phyloP scores from a whole-genome alignment of 2,113 vertebrate genomes.

The Equus przewalskii region DNA sequence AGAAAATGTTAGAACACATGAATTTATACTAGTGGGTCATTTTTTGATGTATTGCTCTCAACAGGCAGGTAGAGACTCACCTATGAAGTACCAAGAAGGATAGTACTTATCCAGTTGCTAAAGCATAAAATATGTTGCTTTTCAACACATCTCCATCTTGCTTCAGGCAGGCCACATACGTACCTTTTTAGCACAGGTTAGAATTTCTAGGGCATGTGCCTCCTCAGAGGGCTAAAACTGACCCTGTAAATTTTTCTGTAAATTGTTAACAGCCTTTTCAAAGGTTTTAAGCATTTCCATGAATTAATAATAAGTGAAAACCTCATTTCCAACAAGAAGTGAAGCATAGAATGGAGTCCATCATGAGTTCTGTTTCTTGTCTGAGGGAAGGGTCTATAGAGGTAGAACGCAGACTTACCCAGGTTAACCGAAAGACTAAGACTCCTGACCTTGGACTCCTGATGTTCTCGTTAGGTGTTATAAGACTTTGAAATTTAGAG shows the following conservation, averaged over 20 bases:
- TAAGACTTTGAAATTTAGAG: conserved; percentile 1
- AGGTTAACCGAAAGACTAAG: background rate
- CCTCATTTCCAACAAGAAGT: background rate
- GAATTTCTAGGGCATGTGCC: background rate
- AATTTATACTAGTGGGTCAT: background rate
- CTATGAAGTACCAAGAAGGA: background rate
- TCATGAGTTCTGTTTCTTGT: background rate
- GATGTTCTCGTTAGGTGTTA: background rate
- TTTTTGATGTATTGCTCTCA: background rate
- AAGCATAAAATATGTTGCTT: conserved; percentile 29
- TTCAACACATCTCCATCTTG: background rate
- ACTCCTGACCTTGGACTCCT: background rate
- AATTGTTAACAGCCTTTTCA: conserved; percentile 20
- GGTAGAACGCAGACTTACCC: background rate
- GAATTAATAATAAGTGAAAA: conserved; percentile 33
- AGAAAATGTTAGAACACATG: conserved; percentile 39
- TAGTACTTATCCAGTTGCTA: background rate
- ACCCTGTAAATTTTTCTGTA: background rate
- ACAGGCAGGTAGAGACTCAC: background rate
- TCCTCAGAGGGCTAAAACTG: conserved; percentile 1
- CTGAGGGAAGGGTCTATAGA: background rate
- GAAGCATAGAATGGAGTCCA: background rate
- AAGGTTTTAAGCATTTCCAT: conserved; percentile 49
- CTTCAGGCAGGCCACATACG: background rate
- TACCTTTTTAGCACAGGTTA: conserved; percentile 1